Evolutionary conservation across 2,113 vertebrate species (phyloP).

Genomic region (Lutjanus erythropterus): DNA sequence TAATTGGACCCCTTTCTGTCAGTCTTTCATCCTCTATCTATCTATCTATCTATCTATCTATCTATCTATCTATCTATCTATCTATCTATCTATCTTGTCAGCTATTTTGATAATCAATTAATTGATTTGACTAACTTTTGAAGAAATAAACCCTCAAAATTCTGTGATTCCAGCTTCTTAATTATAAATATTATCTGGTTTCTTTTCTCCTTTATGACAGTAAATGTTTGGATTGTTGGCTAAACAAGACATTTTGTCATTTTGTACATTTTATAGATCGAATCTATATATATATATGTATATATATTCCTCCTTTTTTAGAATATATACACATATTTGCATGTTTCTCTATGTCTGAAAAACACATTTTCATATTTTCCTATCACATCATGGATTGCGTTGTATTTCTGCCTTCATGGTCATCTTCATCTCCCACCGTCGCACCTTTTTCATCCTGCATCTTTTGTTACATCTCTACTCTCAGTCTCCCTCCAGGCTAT

Average conservation of each 20-base stretch:
- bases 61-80: conserved; percentile 36
- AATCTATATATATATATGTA: background rate
- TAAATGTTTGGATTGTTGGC: too few relatives aligned
- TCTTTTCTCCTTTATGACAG: too few relatives aligned
- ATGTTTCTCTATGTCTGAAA: conserved; percentile 94
- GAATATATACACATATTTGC: conserved; percentile 83
- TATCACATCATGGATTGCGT: conserved; percentile 89
- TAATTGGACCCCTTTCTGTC: conserved; percentile 28
- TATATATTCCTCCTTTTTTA: background rate
- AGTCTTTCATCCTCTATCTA: conserved; percentile 11
- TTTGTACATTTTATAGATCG: too few relatives aligned
- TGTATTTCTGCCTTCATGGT: conserved; percentile 87
- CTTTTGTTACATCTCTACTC: conserved; percentile 47
- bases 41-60: conserved; percentile 28
- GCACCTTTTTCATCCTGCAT: conserved; percentile 80
- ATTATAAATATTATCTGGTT: too few relatives aligned
- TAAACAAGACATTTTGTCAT: too few relatives aligned
- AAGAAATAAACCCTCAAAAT: too few relatives aligned
- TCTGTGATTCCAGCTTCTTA: too few relatives aligned
- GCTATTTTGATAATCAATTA: too few relatives aligned
- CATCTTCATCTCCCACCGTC: conserved; percentile 83
- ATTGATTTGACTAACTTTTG: too few relatives aligned
- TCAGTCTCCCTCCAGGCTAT: conserved; percentile 48
- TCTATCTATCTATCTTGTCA: conserved; percentile 47
- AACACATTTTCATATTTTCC: conserved; percentile 93